Conservation (phyloP, 2,888 invertebrate species). For the Cyclophora albipunctata region DNA sequence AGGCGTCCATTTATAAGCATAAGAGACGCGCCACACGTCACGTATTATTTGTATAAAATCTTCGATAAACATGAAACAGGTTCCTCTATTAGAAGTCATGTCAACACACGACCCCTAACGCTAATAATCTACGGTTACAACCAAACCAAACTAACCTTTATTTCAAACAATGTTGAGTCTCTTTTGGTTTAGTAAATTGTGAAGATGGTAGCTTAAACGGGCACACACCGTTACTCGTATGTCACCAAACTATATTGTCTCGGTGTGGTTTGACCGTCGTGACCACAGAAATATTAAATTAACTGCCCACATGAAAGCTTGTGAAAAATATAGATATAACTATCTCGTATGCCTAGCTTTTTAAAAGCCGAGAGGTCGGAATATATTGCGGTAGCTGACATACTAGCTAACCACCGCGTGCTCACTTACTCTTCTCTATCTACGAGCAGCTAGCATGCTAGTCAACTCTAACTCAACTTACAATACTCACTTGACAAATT, state of each 20-base stretch:
- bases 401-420: too few species aligned
- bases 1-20: too few species aligned
- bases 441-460: too few species aligned
- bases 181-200: slow-evolving; percentile 15
- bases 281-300: slow-evolving; percentile 20
- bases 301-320: neutral
- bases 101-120: slow-evolving; percentile 53
- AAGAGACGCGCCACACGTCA: too few species aligned
- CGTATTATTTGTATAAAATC: too few species aligned
- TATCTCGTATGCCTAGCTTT: too few species aligned
- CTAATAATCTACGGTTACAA: slow-evolving; percentile 33
- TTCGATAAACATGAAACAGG: slow-evolving; percentile 30
- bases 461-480: too few species aligned
- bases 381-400: too few species aligned
- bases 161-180: slow-evolving; percentile 12
- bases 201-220: slow-evolving; percentile 40
- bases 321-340: too few species aligned
- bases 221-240: slow-evolving; percentile 60
- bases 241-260: slow-evolving; percentile 58
- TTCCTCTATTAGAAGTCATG: slow-evolving; percentile 48
- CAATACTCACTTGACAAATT: too few species aligned
- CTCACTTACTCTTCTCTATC: too few species aligned
- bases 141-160: slow-evolving; percentile 30
- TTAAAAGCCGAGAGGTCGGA: too few species aligned
- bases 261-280: slow-evolving; percentile 34